Percentiles rank a stretch among this genome's conserved stretches.
Evolutionary conservation across 2,113 vertebrate species (phyloP).

Genomic region (Nesoenas mayeri): DNA sequence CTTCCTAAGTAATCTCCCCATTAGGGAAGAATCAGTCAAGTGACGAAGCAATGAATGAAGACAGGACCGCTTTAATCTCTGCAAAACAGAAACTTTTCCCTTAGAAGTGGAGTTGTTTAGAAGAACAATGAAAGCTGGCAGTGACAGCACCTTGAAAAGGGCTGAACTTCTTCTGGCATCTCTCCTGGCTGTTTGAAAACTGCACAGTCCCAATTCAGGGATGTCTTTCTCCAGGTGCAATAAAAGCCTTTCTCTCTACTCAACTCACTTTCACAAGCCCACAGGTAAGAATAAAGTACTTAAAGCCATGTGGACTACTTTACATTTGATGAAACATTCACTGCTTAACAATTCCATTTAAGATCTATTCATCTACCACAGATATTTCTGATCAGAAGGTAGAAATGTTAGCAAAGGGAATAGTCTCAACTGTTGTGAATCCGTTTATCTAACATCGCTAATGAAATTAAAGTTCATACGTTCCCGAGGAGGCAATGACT

Average conservation of each 20-base stretch:
- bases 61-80: conserved; percentile 57
- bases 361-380: not conserved
- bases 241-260: conserved; percentile 42
- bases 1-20: conserved; percentile 35
- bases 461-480: not conserved
- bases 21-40: conserved; percentile 63
- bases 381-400: conserved; percentile 1
- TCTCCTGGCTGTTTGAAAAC: conserved; percentile 36
- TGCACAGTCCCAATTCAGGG: not conserved
- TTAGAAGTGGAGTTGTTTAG: conserved; percentile 53
- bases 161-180: conserved; percentile 52
- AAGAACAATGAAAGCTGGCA: conserved; percentile 58
- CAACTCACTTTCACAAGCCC: conserved; percentile 8
- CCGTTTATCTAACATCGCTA: not conserved
- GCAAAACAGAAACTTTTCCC: conserved; percentile 48
- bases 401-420: not conserved
- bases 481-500: not conserved
- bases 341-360: conserved; percentile 30
- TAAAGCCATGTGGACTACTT: not conserved
- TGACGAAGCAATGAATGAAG: conserved; percentile 45
- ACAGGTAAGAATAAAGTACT: conserved; percentile 42
- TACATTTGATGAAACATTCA: conserved; percentile 39
- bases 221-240: conserved; percentile 26
- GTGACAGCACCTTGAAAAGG: conserved; percentile 58
- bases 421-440: not conserved